A percentile compares a stretch with the other conserved stretches of the same genome.
phyloP scores from a whole-genome alignment of 2,797 vertebrate genomes.

The Squalus acanthias region DNA sequence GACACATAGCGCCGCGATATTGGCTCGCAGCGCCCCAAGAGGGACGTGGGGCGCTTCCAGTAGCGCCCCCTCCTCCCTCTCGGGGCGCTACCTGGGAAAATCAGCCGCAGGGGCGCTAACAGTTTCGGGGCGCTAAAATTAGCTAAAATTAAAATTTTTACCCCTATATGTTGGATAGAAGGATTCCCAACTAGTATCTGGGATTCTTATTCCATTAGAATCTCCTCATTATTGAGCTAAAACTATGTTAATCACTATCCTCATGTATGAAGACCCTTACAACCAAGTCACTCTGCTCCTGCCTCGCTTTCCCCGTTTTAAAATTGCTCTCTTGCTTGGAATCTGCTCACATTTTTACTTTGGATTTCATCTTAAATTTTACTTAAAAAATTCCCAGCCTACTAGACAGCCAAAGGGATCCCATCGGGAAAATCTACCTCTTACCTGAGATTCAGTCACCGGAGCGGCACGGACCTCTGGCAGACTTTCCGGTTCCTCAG shows the following conservation, averaged over 20 bases:
- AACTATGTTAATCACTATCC: neutral
- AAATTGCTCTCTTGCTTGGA: neutral
- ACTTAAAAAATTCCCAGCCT: neutral
- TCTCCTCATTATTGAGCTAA: neutral
- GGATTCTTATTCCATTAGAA: neutral
- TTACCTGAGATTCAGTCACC: conserved; percentile 52
- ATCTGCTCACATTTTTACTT: neutral
- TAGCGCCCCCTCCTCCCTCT: too few relatives aligned
- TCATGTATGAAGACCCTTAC: neutral
- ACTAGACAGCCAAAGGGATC: neutral
- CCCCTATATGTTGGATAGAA: neutral
- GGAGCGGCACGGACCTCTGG: conserved; percentile 72
- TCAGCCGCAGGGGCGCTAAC: too few relatives aligned
- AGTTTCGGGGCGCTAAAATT: too few relatives aligned
- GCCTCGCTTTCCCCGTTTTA: neutral
- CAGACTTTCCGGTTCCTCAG: conserved; percentile 82
- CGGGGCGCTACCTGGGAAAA: too few relatives aligned
- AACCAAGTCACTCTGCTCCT: neutral
- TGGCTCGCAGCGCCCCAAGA: too few relatives aligned
- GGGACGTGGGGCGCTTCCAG: too few relatives aligned
- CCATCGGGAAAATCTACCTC: too few relatives aligned
- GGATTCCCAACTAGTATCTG: neutral
- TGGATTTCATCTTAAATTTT: neutral
- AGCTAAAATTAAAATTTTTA: too few relatives aligned
- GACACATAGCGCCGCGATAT: too few relatives aligned